These are phyloP conservation scores for Aethina tumida DNA, from an alignment of 1,140 invertebrate species.

Conservation along the genomic window DNA sequence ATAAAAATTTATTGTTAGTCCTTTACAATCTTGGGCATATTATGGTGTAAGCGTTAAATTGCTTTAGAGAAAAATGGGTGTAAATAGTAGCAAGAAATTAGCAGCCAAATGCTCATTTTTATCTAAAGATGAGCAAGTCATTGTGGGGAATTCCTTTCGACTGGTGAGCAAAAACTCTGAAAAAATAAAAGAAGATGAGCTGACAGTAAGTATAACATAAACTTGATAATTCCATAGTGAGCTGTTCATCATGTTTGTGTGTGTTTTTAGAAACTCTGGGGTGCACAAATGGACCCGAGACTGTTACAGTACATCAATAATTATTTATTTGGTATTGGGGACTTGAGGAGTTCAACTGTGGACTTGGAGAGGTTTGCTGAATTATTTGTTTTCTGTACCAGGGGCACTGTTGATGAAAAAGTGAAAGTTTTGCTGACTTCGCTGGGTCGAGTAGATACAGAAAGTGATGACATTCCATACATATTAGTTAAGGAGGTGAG, in stretches of 20 bases:
- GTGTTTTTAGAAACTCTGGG: constrained; percentile 48
- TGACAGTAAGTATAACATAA: constrained; percentile 42
- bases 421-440: constrained; percentile 44
- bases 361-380: constrained; percentile 50
- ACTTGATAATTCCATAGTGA: not conserved
- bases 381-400: constrained; percentile 47
- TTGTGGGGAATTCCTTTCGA: constrained; percentile 46
- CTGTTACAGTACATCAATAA: constrained; percentile 47
- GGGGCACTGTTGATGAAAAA: constrained; percentile 48
- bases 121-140: constrained; percentile 48
- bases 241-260: constrained; percentile 3
- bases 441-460: constrained; percentile 41
- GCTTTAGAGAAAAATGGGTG: constrained; percentile 31
- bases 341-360: constrained; percentile 38
- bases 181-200: constrained; percentile 48
- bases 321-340: constrained; percentile 45
- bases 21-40: too few species aligned
- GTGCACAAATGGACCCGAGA: constrained; percentile 46
- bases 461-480: constrained; percentile 43
- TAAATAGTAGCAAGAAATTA: constrained; percentile 48
- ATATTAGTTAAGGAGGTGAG: constrained; percentile 47
- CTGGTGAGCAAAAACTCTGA: constrained; percentile 49
- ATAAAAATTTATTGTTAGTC: not conserved
- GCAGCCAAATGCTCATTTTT: constrained; percentile 49
- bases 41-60: too few species aligned